Evolutionary conservation across 2,797 vertebrate genomes (phyloP), one percentile per base, ranked within the genome.

Genomic region (Phylloscopus collybita): DNA sequence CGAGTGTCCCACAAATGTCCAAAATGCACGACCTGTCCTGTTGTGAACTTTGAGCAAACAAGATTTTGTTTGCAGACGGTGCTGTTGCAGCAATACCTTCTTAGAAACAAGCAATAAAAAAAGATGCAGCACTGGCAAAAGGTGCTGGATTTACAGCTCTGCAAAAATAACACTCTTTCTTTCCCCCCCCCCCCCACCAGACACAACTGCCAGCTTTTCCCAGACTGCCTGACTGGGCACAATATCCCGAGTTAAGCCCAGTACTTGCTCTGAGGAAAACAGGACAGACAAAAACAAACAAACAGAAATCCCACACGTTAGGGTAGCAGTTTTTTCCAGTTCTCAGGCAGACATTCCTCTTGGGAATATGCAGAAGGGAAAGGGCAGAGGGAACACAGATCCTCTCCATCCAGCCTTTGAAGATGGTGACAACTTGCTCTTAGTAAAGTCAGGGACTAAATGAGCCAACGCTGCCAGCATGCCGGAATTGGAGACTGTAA

Each of bases 11-110:
- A 67, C 92, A 73, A 82, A 85, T 42, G 59, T 76, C 38, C 83
- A 88, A 95, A 94, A 93, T 83, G 69, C 51, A 66, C 1, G 1
- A 80, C 64, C 75, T 82, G 90, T 72, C 82, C 88, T 44, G 70
- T 86, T 11, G 5, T 57, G 78, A 93, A 71, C 90, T 92, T 60
- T 20, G 83, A 81, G 56, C 53, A 88, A 81, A 79, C 17, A 42
- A 76, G 56, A 82, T n/a, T 88, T 72, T 84, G 86, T 93, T 95
- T 85, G 78, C 74, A 93, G 60, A 38, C 6, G 6, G 26, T 11
- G 65, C 51, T 88, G 44, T 73, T 90, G 95, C 73, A 93, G 86
- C 75, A 86, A 92, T 42, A 81, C 45, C 34, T 90, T 96, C 93
- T 93, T 65, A 94, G 78, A 94, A 93, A 75, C 23, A 73, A 81